Percentiles rank a stretch among this genome's conserved stretches.
Conservation (phyloP, 2,113 vertebrate genomes). For the Calypte anna region DNA sequence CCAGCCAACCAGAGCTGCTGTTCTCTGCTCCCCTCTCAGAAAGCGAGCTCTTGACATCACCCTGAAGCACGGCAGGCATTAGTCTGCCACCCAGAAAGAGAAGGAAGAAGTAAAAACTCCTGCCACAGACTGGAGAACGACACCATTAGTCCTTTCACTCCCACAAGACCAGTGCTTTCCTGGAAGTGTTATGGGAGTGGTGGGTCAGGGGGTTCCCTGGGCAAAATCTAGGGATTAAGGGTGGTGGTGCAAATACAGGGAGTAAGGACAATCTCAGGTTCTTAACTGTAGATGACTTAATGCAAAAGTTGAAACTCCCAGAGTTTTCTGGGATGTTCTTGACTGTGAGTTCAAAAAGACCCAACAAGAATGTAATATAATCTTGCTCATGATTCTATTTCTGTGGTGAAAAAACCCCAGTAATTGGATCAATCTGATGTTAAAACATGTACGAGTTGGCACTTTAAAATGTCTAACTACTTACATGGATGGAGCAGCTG, state of each 20-base stretch:
- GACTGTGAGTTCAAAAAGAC: background rate
- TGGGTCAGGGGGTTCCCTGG: background rate
- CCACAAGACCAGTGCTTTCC: background rate
- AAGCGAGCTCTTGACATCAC: background rate
- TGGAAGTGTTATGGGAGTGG: background rate
- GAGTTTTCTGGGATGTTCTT: background rate
- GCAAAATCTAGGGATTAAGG: background rate
- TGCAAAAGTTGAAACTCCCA: background rate
- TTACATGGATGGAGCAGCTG: background rate
- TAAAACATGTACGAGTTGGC: background rate
- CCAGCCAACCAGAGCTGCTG: background rate
- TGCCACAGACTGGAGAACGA: fast-evolving
- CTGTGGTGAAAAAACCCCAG: background rate
- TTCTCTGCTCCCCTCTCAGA: background rate
- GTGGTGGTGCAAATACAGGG: background rate
- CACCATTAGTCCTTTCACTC: background rate
- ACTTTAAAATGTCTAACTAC: background rate
- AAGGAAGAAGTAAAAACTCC: background rate
- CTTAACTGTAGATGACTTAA: background rate
- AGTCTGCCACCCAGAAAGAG: background rate
- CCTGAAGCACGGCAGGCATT: background rate
- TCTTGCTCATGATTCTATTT: background rate
- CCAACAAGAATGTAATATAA: background rate
- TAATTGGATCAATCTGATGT: background rate
- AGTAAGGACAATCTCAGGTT: background rate